Conservation (phyloP, 2,113 vertebrate species). For the Mus musculus region GRCm39 chr6:112928001-112928500, state of each 20-base stretch:
- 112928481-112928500: neutral
- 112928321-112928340: neutral
- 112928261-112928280: neutral
- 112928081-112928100: neutral
- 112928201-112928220: constrained; percentile 26
- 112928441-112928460: neutral
- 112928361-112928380: neutral
- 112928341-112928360: neutral
- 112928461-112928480: neutral
- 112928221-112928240: neutral
- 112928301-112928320: neutral
- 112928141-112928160: neutral
- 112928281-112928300: neutral
- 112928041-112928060: neutral
- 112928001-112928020: neutral
- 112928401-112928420: neutral
- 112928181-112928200: neutral
- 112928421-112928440: neutral
- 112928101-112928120: neutral
- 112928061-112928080: neutral
- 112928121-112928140: neutral
- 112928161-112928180: neutral
- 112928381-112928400: neutral
- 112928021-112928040: neutral
- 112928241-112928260: neutral